Percentiles rank a stretch among this genome's conserved stretches.
Evolutionary conservation across 2,888 invertebrate genomes (phyloP).

Genomic region (Xestobium rufovillosum): DNA sequence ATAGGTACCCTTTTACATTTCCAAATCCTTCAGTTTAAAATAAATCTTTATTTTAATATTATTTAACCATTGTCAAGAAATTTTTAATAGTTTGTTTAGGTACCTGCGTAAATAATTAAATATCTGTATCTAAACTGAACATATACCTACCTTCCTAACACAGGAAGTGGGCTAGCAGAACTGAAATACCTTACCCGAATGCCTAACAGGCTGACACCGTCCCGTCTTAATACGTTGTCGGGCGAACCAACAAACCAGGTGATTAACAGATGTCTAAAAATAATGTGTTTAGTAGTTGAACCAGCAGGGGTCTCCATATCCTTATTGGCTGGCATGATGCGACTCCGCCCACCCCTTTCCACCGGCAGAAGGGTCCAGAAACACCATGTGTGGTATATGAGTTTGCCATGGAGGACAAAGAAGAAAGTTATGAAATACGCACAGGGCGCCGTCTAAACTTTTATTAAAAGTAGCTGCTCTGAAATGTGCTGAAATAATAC

Average conservation of each 20-base stretch:
- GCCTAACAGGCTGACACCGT: constrained; percentile 1
- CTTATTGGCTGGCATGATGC: constrained; percentile 22
- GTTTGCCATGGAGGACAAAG: constrained; percentile 26
- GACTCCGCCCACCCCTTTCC: constrained; percentile 21
- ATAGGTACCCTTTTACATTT: too few species aligned
- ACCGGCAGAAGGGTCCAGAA: constrained; percentile 14
- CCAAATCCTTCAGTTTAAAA: too few species aligned
- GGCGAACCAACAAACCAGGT: not conserved
- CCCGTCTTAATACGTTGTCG: not conserved
- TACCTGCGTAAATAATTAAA: too few species aligned
- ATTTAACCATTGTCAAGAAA: too few species aligned
- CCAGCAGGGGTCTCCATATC: constrained; percentile 24
- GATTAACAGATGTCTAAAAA: constrained; percentile 2
- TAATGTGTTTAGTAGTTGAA: constrained; percentile 24
- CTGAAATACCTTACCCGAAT: too few species aligned
- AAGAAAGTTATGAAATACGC: constrained; percentile 17
- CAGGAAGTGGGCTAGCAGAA: too few species aligned
- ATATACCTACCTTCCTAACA: too few species aligned
- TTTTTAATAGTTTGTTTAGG: too few species aligned
- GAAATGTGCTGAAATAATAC: too few species aligned
- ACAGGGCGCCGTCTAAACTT: not conserved
- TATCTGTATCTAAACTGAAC: too few species aligned
- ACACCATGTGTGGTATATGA: constrained; percentile 37
- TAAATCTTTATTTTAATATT: too few species aligned
- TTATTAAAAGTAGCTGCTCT: too few species aligned